A percentile compares a stretch with the other conserved stretches of the same genome.
phyloP scores from a whole-genome alignment of 2,797 vertebrate species.

The Dendrocincla tyrannina region DNA sequence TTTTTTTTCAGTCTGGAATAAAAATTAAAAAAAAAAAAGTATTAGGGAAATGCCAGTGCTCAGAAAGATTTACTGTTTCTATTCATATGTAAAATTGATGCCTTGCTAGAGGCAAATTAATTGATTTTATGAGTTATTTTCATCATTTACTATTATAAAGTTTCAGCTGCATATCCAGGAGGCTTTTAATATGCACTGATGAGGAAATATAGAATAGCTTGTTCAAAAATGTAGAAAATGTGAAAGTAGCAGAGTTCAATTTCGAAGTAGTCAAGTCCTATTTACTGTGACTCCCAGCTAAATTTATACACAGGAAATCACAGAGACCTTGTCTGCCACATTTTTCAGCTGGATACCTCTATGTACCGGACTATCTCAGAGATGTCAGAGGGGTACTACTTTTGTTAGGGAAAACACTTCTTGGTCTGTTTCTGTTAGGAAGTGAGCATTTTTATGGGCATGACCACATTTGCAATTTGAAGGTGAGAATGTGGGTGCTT shows the following conservation, averaged over 20 bases:
- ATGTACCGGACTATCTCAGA: neutral
- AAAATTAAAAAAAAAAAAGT: neutral
- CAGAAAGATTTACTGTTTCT: neutral
- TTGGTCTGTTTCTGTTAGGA: neutral
- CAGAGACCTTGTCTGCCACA: neutral
- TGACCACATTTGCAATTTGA: neutral
- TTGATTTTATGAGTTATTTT: constrained; percentile 39
- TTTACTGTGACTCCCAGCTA: neutral
- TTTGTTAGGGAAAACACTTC: neutral
- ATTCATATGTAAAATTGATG: constrained; percentile 5
- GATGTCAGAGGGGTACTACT: neutral
- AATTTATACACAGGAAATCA: neutral
- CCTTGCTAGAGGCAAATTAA: neutral
- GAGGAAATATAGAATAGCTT: neutral
- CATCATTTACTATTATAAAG: neutral
- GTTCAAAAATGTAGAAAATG: neutral
- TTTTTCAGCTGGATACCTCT: neutral
- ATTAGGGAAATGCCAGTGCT: neutral
- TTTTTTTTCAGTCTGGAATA: neutral
- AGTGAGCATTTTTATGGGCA: neutral
- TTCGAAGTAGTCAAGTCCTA: neutral
- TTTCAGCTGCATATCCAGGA: neutral
- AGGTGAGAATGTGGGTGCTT: neutral
- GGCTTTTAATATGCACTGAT: neutral
- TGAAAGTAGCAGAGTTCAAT: neutral